Evolutionary conservation across 2,797 vertebrate species (phyloP).

Genomic region (Crenuchus spilurus): DNA sequence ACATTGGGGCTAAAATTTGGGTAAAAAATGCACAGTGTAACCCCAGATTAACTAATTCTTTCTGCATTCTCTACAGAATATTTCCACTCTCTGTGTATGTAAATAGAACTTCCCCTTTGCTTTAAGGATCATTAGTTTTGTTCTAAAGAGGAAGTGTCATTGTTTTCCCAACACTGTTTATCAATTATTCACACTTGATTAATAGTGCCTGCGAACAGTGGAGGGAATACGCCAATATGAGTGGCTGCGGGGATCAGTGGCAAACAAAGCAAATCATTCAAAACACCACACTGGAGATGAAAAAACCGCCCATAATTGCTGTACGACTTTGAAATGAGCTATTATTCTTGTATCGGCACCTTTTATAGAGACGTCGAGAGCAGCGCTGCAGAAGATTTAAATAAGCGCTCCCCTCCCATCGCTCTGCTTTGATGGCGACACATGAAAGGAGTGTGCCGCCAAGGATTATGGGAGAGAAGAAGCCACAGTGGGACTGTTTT

Average conservation of each 20-base stretch:
- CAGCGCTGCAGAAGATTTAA: conserved; percentile 29
- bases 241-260: conserved; percentile 31
- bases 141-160: conserved; percentile 54
- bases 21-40: too few relatives aligned
- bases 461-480: conserved; percentile 24
- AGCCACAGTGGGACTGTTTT: conserved; percentile 1
- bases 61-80: too few relatives aligned
- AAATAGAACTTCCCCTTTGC: conserved; percentile 20
- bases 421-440: conserved; percentile 37
- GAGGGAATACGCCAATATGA: conserved; percentile 38
- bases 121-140: conserved; percentile 53
- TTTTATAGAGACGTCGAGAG: conserved; percentile 23
- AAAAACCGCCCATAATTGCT: conserved; percentile 26
- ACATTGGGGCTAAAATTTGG: too few relatives aligned
- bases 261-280: conserved; percentile 44
- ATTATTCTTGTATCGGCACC: conserved; percentile 16
- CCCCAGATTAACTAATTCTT: too few relatives aligned
- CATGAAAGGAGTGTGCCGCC: conserved; percentile 22
- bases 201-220: conserved; percentile 49
- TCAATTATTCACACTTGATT: conserved; percentile 60
- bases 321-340: conserved; percentile 10
- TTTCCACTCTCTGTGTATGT: conserved; percentile 9
- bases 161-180: conserved; percentile 55
- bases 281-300: background rate
- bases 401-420: conserved; percentile 34